Evolutionary conservation across 35 echinoderm and acorn worm genomes (phyloP), one percentile per base, ranked within the genome.

Genomic region (Amphiura filiformis): DNA sequence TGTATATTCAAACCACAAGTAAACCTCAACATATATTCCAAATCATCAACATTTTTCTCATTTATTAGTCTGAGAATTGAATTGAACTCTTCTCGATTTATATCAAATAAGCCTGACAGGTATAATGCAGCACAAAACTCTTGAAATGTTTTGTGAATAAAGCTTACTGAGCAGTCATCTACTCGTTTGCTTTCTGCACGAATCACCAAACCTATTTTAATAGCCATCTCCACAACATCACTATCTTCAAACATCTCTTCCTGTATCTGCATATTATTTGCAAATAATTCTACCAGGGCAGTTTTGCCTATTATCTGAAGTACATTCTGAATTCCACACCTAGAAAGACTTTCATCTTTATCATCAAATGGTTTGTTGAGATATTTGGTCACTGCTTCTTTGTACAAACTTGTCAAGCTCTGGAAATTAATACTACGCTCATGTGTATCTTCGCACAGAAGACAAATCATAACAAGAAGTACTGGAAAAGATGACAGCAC

Each of bases 191-290:
- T 37, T 37, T 81, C 31, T 13, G 32, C 44, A n/a, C 44, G 17
- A 1, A 39, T n/a, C 79, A 81, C 20, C 79, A 81, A 81, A 28
- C 79, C 79, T 23, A 81, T 30, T 37, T 81, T 30, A 81, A 14
- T 39, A 36, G 36, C 79, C 79, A 41, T 39, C 38, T 36, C 42
- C 9, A 36, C 14, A 37, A 5, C 0, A 39, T 81, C 79, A 18
- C 32, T 28, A 39, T 13, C 14, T 39, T 41, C 36, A 23, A 81
- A 36, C 37, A 39, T 39, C 26, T 13, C 15, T 13, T 13, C 79
- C 36, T 7, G 20, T 0, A 81, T 39, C n/a, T 33, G 31, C 38
- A 36, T 0, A 0, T 81, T 81, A n/a, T 0, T 22, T 36, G 14
- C 32, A 36, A 40, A 15, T 28, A 81, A 81, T 39, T 39, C 1